A percentile compares a stretch with the other conserved stretches of the same genome.
These are phyloP conservation scores for Rhagoletis zephyria DNA, from an alignment of 1,140 invertebrate species.

Conservation along the genomic window DNA sequence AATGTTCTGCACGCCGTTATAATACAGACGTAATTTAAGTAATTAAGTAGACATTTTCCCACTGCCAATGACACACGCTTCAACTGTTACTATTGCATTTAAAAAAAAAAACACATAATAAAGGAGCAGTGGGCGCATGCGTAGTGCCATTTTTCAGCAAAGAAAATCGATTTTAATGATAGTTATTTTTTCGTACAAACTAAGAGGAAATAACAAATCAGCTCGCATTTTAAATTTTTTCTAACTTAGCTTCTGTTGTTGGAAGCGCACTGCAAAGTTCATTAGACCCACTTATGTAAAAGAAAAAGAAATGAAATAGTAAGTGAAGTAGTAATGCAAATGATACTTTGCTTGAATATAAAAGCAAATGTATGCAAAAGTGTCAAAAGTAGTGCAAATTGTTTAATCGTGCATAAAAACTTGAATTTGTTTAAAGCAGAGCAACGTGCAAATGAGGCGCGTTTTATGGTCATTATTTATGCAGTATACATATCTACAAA, in stretches of 20 bases:
- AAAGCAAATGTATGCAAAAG: background rate
- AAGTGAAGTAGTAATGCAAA: background rate
- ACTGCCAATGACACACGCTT: background rate
- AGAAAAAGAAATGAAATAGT: background rate
- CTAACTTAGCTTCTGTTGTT: background rate
- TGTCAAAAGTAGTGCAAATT: slow-evolving; percentile 28
- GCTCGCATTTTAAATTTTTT: background rate
- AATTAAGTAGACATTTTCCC: slow-evolving; percentile 2
- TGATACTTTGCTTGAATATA: background rate
- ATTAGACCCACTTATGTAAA: background rate
- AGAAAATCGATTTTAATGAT: background rate
- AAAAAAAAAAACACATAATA: too few relatives aligned
- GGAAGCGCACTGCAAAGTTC: background rate
- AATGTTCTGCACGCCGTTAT: slow-evolving; percentile 12
- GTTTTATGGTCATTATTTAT: background rate
- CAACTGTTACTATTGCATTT: background rate
- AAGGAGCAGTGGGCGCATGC: background rate
- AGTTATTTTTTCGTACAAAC: background rate
- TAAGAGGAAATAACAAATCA: slow-evolving; percentile 11
- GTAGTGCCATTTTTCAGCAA: background rate
- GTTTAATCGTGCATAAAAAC: background rate
- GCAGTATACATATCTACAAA: background rate
- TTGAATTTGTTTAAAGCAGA: background rate
- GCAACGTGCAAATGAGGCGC: background rate
- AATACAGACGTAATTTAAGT: slow-evolving; percentile 4